Base-by-base conservation (phyloP, 2,113 vertebrate genomes). In the Asarcornis scutulata region DNA sequence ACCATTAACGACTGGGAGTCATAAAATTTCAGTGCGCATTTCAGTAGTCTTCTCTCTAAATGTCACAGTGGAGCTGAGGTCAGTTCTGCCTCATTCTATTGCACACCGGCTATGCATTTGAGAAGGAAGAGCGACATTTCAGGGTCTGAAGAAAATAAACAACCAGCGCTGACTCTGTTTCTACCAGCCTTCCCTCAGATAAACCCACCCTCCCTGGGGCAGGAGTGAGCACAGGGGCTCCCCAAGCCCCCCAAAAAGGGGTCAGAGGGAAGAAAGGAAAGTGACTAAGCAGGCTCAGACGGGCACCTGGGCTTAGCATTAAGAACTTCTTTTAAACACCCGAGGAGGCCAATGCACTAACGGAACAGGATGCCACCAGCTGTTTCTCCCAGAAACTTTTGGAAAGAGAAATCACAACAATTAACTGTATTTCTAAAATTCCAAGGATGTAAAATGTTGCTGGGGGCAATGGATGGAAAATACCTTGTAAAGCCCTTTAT, bases 1-100 rank as follows among this genome's bases (percentile, higher is more conserved):
- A 89, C 48, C 46, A 27, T 66, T 93, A 82, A 40, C 64, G 32
- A 87, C 14, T 46, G 3, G 12, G 71, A 94, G 85, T 62, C 59
- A 32, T 62, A 92, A 95, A 85, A 95, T 95, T 93, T 78, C 93
- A 55, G 31, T 42, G 75, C 60, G 67, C 91, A 84, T 93, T 78
- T 94, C 77, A 8, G 52, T 15, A 69, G 36, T 5, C 32, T 62
- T 77, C 74, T 79, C 93, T 94, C 13, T 8, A 78, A 93, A 82
- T 58, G 88, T 38, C 90, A 75, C 29, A 20, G n/a, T 17, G 74
- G 91, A 64, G 13, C 36, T 36, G 31, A 40, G 94, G 26, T 85
- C 22, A 93, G 50, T 80, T 81, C 55, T 68, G 31, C 48, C 50
- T 52, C 52, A 85, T 89, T 55, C n/a, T 14, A 81, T 11, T 75